phyloP scores from a whole-genome alignment of 2,888 invertebrate genomes.

The Andrena flavipes region DNA sequence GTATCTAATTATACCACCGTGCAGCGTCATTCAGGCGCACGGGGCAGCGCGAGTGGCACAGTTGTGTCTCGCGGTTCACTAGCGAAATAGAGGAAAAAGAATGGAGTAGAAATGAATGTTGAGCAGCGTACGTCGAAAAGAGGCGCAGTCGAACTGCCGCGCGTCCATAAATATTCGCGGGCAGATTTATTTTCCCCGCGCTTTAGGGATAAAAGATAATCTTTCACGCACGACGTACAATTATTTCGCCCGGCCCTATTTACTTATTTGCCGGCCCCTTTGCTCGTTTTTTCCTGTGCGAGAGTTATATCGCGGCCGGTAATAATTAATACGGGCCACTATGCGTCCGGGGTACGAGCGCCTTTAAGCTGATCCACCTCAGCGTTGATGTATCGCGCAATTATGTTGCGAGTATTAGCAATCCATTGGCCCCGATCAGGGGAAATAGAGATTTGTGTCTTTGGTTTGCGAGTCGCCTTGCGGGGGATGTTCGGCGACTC shows the following conservation, averaged over 20 bases:
- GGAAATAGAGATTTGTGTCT: slow-evolving; percentile 28
- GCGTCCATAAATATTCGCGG: slow-evolving; percentile 54
- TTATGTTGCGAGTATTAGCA: slow-evolving; percentile 43
- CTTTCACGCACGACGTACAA: slow-evolving; percentile 53
- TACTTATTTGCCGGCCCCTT: slow-evolving; percentile 25
- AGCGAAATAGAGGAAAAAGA: not conserved
- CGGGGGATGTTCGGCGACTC: too few relatives aligned
- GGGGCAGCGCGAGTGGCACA: too few relatives aligned
- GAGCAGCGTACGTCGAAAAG: slow-evolving; percentile 20
- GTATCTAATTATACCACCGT: not conserved
- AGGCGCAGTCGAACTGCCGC: slow-evolving; percentile 27
- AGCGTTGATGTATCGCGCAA: slow-evolving; percentile 44
- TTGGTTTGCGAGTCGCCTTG: slow-evolving; percentile 2
- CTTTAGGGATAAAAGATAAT: slow-evolving; percentile 54
- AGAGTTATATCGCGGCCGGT: slow-evolving; percentile 10
- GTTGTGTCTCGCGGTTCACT: not conserved
- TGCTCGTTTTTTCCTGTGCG: not conserved
- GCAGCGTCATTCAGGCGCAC: too few relatives aligned
- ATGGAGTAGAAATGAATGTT: not conserved
- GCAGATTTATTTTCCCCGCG: slow-evolving; percentile 51
- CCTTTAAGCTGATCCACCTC: slow-evolving; percentile 27
- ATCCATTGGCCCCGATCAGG: slow-evolving; percentile 24
- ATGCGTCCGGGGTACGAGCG: slow-evolving; percentile 11
- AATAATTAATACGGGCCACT: slow-evolving; percentile 52
- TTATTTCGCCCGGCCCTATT: slow-evolving; percentile 33